phyloP scores from a whole-genome alignment of 1,140 invertebrate genomes.

The Lepidotrigona ventralis region DNA sequence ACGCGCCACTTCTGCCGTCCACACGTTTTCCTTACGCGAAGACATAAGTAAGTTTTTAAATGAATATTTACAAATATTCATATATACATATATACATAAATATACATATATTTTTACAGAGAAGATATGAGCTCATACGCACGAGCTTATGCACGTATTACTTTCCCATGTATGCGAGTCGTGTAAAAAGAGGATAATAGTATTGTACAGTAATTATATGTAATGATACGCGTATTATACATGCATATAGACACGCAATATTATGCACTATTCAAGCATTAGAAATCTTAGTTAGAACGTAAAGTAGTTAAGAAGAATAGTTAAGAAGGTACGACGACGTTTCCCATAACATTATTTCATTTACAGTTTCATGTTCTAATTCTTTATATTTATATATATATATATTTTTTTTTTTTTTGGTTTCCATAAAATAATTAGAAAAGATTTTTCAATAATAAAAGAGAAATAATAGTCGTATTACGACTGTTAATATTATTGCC shows the following conservation, averaged over 20 bases:
- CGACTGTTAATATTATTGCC: slow-evolving; percentile 27
- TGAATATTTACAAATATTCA: slow-evolving; percentile 5
- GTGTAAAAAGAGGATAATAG: slow-evolving; percentile 33
- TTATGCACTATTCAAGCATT: not conserved
- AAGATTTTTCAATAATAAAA: not conserved
- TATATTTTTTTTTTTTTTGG: not conserved
- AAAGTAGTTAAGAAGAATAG: not conserved
- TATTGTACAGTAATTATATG: slow-evolving; percentile 42
- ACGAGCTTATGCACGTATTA: not conserved
- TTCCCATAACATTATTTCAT: not conserved
- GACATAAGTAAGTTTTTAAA: slow-evolving; percentile 32
- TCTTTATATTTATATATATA: not conserved
- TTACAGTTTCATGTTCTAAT: not conserved
- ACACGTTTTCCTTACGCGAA: slow-evolving; percentile 26
- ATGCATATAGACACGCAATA: not conserved
- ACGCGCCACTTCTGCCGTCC: slow-evolving; percentile 43
- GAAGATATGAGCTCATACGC: not conserved
- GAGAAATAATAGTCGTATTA: not conserved
- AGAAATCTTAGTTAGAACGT: not conserved
- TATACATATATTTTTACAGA: slow-evolving; percentile 28
- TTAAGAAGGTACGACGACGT: not conserved
- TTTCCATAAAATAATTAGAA: not conserved
- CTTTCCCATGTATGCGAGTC: not conserved
- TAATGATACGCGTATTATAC: not conserved
- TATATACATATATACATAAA: not conserved